Conservation (phyloP, 2,888 invertebrate species). For the Rhagonycha fulva region DNA sequence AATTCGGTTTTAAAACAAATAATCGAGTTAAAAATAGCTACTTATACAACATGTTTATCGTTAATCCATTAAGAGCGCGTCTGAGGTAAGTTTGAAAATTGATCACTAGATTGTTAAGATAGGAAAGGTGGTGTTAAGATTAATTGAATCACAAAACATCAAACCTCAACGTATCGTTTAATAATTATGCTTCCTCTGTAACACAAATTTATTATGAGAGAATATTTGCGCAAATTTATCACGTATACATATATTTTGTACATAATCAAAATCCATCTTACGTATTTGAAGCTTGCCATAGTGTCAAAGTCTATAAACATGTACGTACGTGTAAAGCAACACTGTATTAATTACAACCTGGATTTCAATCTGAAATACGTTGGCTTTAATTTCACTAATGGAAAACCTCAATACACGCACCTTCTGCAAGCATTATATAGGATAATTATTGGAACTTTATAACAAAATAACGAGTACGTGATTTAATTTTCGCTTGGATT, state of each 20-base stretch:
- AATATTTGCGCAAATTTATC: neutral
- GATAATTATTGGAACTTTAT: neutral
- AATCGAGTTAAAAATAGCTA: neutral
- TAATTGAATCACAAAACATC: neutral
- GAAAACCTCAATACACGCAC: slow-evolving; percentile 7
- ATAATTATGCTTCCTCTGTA: neutral
- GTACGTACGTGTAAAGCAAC: slow-evolving; percentile 1
- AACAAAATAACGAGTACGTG: neutral
- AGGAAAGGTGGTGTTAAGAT: neutral
- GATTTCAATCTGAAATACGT: slow-evolving; percentile 12
- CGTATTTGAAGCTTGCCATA: neutral
- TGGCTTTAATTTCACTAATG: slow-evolving; percentile 21
- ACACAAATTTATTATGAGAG: neutral
- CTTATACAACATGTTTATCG: neutral
- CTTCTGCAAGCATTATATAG: neutral
- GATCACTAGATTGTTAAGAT: neutral
- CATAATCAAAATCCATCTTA: neutral
- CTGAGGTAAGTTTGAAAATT: neutral
- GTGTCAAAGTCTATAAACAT: slow-evolving; percentile 4
- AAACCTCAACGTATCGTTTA: neutral
- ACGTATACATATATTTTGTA: neutral
- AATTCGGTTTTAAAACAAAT: neutral
- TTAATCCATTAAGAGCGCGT: neutral
- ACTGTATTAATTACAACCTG: slow-evolving; percentile 13
- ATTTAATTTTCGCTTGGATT: neutral